Conservation (phyloP, 37 sponge, comb jelly and placozoan genomes). For the Aplysina aerophoba region DNA sequence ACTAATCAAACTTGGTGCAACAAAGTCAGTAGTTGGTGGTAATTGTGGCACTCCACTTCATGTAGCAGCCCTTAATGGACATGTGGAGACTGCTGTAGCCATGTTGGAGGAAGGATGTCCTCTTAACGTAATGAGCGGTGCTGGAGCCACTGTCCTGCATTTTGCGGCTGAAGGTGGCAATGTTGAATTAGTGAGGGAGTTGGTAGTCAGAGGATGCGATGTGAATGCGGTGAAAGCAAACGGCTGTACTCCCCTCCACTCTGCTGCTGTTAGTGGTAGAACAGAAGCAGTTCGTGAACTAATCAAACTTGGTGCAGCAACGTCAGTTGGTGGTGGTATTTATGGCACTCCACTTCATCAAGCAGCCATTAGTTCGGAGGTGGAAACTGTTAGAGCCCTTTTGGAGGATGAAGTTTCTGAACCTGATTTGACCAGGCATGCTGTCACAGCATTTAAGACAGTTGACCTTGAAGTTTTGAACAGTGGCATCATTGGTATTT, state of each 20-base stretch:
- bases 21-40: background rate
- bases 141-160: constrained; percentile 13
- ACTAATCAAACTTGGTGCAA: background rate
- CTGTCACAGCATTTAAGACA: too few relatives aligned
- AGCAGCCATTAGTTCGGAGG: background rate
- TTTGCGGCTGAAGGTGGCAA: constrained; percentile 27
- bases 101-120: background rate
- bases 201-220: background rate
- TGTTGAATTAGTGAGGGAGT: constrained; percentile 1
- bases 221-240: background rate
- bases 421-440: background rate
- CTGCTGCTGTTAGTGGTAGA: constrained; percentile 8
- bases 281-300: constrained; percentile 20
- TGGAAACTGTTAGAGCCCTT: background rate
- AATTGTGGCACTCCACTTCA: constrained; percentile 29
- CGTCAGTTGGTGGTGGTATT: background rate
- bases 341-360: constrained; percentile 12
- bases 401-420: background rate
- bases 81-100: background rate
- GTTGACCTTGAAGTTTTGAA: too few relatives aligned
- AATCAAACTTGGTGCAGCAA: background rate
- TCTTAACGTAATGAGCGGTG: background rate
- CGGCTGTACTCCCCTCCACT: constrained; percentile 10
- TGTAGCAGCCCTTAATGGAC: background rate
- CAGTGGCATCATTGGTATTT: too few relatives aligned